These are phyloP conservation scores for Penaeus indicus DNA, from an alignment of 1,140 invertebrate genomes.

Conservation along the genomic window DNA sequence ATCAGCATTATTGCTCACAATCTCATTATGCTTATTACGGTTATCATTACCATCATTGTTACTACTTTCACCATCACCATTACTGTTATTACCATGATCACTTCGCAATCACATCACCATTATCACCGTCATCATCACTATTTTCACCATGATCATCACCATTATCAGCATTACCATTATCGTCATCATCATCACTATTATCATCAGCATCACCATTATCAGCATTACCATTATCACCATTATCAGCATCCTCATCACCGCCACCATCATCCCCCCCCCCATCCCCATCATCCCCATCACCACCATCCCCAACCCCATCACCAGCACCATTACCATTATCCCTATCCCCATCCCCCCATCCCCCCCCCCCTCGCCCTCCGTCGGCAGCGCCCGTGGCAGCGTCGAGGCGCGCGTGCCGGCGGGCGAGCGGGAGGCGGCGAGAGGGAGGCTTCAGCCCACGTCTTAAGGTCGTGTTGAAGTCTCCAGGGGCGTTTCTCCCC, in stretches of 20 bases:
- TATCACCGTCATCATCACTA: conserved; percentile 17
- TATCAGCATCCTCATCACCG: background rate
- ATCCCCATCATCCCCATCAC: background rate
- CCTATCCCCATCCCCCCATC: background rate
- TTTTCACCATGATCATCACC: background rate
- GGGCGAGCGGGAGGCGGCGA: no score
- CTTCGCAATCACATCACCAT: conserved; percentile 1
- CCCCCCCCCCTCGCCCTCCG: background rate
- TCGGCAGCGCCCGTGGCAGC: background rate
- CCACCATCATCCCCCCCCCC: background rate
- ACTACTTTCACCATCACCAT: conserved; percentile 10
- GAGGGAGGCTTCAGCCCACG: no score
- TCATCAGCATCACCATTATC: background rate
- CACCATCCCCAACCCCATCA: background rate
- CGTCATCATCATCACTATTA: background rate
- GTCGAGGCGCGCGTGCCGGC: no score
- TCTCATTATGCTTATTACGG: no score
- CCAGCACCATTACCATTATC: background rate
- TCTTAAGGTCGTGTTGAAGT: no score
- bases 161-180: background rate
- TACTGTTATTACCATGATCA: conserved; percentile 5
- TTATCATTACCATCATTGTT: background rate
- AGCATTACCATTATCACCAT: background rate
- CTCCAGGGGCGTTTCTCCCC: no score
- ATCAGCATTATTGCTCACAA: no score